phyloP scores from a whole-genome alignment of 2,888 invertebrate genomes.

The Cephus pygmeus region DNA sequence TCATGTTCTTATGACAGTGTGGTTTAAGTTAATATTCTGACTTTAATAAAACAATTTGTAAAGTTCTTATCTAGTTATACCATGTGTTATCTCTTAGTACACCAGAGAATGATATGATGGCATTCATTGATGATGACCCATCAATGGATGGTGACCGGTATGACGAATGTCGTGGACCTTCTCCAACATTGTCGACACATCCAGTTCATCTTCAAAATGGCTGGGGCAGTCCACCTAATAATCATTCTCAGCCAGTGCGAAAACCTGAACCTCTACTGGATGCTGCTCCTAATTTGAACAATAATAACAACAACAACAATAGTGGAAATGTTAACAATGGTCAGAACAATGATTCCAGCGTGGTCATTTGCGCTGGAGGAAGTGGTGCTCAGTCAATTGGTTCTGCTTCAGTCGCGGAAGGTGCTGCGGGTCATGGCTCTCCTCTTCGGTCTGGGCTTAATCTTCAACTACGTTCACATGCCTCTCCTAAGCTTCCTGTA shows the following conservation, averaged over 20 bases:
- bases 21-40: background rate
- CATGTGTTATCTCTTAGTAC: constrained; percentile 42
- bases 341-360: background rate
- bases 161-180: constrained; percentile 68
- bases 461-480: constrained; percentile 61
- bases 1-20: background rate
- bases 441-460: constrained; percentile 72
- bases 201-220: constrained; percentile 70
- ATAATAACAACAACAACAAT: constrained; percentile 62
- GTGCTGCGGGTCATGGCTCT: constrained; percentile 75
- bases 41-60: background rate
- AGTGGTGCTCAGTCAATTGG: background rate
- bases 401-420: constrained; percentile 49
- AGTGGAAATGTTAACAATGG: constrained; percentile 38
- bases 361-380: background rate
- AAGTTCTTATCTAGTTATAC: background rate
- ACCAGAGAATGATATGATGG: constrained; percentile 79
- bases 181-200: constrained; percentile 48
- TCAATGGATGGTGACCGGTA: constrained; percentile 65
- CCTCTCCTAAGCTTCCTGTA: constrained; percentile 59
- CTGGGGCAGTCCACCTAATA: constrained; percentile 69
- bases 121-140: constrained; percentile 82
- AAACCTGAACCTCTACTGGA: constrained; percentile 13
- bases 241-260: background rate
- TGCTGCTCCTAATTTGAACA: constrained; percentile 43